Evolutionary conservation across 2,113 vertebrate genomes (phyloP).

Genomic region (Ptychochromis oligacanthus): DNA sequence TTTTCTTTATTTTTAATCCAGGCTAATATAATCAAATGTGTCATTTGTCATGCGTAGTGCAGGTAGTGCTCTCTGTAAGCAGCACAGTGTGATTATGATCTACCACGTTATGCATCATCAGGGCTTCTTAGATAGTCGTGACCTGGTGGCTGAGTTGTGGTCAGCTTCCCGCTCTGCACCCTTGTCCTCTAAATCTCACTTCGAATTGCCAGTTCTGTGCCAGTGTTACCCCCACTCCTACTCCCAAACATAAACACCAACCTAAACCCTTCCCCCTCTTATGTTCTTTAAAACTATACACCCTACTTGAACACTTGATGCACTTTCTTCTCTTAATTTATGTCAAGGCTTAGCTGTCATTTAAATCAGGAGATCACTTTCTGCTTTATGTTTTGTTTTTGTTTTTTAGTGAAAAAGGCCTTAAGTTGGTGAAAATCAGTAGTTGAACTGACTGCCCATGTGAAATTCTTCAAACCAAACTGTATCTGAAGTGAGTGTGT

Average conservation of each 20-base stretch:
- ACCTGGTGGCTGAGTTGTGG: constrained; percentile 6
- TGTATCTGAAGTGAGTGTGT: constrained; percentile 70
- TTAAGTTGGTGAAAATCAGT: constrained; percentile 46
- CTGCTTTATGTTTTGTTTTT: constrained; percentile 40
- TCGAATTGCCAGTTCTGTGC: constrained; percentile 41
- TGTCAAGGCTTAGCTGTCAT: constrained; percentile 63
- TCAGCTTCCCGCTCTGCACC: constrained; percentile 18
- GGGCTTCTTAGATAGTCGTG: neutral
- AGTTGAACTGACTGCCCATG: constrained; percentile 47
- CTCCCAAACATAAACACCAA: neutral
- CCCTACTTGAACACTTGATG: constrained; percentile 96
- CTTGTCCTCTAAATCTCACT: constrained; percentile 10
- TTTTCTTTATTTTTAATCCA: constrained; percentile 13
- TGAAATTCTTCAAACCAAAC: constrained; percentile 60
- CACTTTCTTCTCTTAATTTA: constrained; percentile 90
- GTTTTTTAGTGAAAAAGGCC: constrained; percentile 48
- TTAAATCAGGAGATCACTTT: constrained; percentile 69
- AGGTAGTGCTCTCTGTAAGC: constrained; percentile 22
- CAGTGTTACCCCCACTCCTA: constrained; percentile 49
- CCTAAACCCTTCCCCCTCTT: constrained; percentile 39
- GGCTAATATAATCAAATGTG: constrained; percentile 14
- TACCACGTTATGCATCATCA: constrained; percentile 20
- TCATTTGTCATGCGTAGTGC: constrained; percentile 10
- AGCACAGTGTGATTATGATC: constrained; percentile 32
- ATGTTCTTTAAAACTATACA: constrained; percentile 79